Conservation (phyloP, 2,113 vertebrate genomes). For the Ctenodactylus gundi region DNA sequence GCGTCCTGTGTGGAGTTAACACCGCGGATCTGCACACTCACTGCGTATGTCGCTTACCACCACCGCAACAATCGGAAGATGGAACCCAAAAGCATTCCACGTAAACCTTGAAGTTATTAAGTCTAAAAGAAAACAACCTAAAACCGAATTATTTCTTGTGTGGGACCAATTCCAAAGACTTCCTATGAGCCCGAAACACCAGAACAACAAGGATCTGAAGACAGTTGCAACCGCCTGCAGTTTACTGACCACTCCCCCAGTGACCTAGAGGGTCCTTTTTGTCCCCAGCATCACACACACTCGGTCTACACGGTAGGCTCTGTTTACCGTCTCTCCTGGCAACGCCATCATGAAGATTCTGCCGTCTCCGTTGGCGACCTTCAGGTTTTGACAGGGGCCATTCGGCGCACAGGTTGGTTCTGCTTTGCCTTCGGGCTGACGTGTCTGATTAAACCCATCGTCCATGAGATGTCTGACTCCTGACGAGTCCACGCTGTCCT, state of each 20-base stretch:
- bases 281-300: no score
- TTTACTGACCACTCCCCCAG: not conserved
- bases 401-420: rapidly evolving
- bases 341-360: rapidly evolving
- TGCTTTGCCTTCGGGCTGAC: not conserved
- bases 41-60: no score
- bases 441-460: not conserved
- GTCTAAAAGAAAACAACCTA: not conserved
- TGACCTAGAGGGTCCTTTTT: rapidly evolving
- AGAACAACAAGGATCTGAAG: not conserved
- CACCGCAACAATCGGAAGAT: not conserved
- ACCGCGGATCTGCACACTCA: not conserved
- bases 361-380: not conserved
- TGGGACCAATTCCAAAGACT: no score
- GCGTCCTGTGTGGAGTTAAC: rapidly evolving
- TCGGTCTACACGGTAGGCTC: not conserved
- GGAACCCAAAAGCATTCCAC: not conserved
- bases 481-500: not conserved
- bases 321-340: not conserved
- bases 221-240: not conserved
- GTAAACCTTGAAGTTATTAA: not conserved
- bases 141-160: not conserved
- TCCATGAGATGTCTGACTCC: not conserved
- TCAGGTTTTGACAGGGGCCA: not conserved
- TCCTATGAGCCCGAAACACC: no score